These are phyloP conservation scores for Periophthalmus modestus DNA, from an alignment of 2,113 vertebrate genomes.

Conservation along the genomic window DNA sequence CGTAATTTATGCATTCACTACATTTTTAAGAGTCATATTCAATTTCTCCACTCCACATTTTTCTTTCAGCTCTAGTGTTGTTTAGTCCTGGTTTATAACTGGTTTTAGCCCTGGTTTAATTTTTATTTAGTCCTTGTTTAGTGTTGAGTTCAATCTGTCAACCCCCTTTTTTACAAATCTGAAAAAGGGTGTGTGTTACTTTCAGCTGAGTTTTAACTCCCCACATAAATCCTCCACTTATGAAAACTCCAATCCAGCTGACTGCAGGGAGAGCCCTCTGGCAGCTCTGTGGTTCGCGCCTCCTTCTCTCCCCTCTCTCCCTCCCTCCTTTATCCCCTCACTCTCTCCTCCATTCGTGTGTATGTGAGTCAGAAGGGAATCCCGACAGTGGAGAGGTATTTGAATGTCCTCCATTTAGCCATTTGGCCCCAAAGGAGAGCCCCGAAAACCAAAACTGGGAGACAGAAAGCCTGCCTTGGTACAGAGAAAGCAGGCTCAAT, in stretches of 20 bases:
- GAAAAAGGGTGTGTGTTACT: not conserved
- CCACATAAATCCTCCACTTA: constrained; percentile 52
- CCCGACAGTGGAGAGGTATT: constrained; percentile 59
- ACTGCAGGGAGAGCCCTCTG: constrained; percentile 69
- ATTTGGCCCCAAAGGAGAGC: constrained; percentile 39
- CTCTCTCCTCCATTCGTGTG: constrained; percentile 5
- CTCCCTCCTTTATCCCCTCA: not conserved
- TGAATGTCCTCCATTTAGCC: constrained; percentile 68
- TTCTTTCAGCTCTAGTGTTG: not conserved
- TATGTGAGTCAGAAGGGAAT: constrained; percentile 63
- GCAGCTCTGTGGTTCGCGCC: constrained; percentile 55
- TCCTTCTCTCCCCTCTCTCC: not conserved
- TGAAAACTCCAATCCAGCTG: constrained; percentile 73
- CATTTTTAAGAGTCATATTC: too few species aligned
- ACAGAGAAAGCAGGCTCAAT: constrained; percentile 54
- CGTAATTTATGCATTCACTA: too few species aligned
- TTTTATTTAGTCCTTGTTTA: not conserved
- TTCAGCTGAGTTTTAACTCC: constrained; percentile 52
- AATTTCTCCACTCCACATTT: too few species aligned
- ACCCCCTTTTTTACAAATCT: not conserved
- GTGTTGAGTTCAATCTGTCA: not conserved
- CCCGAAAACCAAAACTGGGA: constrained; percentile 34
- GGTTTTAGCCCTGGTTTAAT: not conserved
- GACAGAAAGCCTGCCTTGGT: constrained; percentile 41
- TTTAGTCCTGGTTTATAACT: not conserved